Evolutionary conservation across 2,888 invertebrate species (phyloP).

Genomic region (Thymelicus sylvestris): DNA sequence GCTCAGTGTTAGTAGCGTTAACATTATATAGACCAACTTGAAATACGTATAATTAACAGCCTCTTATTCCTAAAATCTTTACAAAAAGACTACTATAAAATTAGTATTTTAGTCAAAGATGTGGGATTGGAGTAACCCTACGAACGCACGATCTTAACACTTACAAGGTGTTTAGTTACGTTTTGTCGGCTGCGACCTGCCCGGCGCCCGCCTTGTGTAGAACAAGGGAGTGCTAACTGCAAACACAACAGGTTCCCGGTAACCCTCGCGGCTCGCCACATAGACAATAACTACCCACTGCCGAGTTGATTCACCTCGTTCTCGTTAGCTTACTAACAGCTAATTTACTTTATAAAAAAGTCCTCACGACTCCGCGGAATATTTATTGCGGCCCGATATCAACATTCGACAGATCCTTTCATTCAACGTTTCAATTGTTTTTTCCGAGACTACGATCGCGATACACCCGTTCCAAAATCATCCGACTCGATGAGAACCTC

Average conservation of each 20-base stretch:
- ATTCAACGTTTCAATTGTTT: constrained; percentile 33
- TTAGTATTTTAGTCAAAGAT: too few species aligned
- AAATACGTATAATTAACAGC: too few species aligned
- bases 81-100: too few species aligned
- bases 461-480: constrained; percentile 23
- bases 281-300: constrained; percentile 13
- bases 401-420: constrained; percentile 24
- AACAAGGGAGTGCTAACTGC: constrained; percentile 52
- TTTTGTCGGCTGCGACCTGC: constrained; percentile 28
- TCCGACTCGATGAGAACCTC: constrained; percentile 18
- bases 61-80: too few species aligned
- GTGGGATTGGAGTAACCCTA: background rate
- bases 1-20: too few species aligned
- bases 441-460: constrained; percentile 12
- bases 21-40: too few species aligned
- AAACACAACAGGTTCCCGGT: constrained; percentile 50
- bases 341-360: background rate
- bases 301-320: constrained; percentile 14
- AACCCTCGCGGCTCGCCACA: constrained; percentile 27
- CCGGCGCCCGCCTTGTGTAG: constrained; percentile 44
- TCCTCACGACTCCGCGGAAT: constrained; percentile 16
- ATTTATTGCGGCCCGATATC: constrained; percentile 24
- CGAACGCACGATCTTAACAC: constrained; percentile 21
- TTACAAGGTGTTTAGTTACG: constrained; percentile 19
- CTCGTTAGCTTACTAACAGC: constrained; percentile 9